A percentile compares a stretch with the other conserved stretches of the same genome.
phyloP scores from a whole-genome alignment of 1,140 invertebrate species.

The Zaprionus camerounensis region DNA sequence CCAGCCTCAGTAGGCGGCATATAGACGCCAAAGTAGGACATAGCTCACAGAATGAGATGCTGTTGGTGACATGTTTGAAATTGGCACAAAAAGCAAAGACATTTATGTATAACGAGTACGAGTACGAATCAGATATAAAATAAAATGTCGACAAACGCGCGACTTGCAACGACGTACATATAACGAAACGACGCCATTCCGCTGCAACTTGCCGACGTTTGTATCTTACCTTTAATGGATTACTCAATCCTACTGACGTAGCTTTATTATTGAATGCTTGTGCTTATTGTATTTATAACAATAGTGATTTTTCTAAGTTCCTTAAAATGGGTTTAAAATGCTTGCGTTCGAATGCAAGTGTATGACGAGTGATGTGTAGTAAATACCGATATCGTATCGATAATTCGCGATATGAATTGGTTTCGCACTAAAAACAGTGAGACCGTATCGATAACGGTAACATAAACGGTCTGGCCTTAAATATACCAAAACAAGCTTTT shows the following conservation, averaged over 20 bases:
- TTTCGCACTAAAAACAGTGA: neutral
- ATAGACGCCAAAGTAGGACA: constrained; percentile 68
- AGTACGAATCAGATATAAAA: neutral
- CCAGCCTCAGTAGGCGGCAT: constrained; percentile 67
- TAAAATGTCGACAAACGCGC: neutral
- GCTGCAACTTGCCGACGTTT: neutral
- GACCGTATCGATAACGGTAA: neutral
- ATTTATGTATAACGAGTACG: neutral
- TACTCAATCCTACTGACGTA: neutral
- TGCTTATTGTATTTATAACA: neutral
- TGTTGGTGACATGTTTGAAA: neutral
- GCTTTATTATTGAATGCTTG: neutral
- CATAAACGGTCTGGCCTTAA: no score
- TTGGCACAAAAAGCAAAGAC: neutral
- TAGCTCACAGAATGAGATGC: constrained; percentile 19
- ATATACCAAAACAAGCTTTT: no score
- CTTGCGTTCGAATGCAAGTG: constrained; percentile 11
- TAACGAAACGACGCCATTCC: neutral
- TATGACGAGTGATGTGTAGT: constrained; percentile 1
- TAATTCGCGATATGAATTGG: neutral
- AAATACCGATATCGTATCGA: neutral
- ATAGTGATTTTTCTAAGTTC: neutral
- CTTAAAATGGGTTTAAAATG: constrained; percentile 4
- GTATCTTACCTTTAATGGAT: neutral
- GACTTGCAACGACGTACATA: neutral